A percentile compares a stretch with the other conserved stretches of the same genome.
phyloP scores from a whole-genome alignment of 2,113 vertebrate species.

The Menura novaehollandiae region DNA sequence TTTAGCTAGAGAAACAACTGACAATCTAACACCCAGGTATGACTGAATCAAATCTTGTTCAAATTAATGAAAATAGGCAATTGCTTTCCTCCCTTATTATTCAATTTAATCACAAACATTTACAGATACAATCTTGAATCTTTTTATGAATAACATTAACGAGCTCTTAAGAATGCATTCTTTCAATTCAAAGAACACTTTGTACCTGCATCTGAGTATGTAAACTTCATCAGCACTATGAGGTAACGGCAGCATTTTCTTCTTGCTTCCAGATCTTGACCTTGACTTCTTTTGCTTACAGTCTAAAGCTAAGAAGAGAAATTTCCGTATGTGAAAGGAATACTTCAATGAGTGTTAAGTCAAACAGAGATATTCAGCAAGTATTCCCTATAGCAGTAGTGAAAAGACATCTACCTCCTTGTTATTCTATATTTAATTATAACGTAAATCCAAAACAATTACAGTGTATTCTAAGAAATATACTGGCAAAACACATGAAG shows the following conservation, averaged over 20 bases:
- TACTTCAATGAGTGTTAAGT: slow-evolving; percentile 3
- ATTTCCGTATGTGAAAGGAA: slow-evolving; percentile 41
- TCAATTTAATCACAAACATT: not conserved
- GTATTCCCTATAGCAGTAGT: not conserved
- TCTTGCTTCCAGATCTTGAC: slow-evolving; percentile 90
- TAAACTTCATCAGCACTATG: slow-evolving; percentile 95
- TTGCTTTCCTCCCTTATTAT: not conserved
- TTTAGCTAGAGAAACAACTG: not conserved
- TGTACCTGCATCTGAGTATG: slow-evolving; percentile 93
- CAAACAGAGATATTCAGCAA: slow-evolving; percentile 9
- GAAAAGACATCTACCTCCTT: slow-evolving; percentile 4
- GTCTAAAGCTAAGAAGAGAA: slow-evolving; percentile 82
- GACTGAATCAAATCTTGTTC: not conserved
- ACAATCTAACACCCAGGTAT: not conserved
- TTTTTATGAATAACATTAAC: not conserved
- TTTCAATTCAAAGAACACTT: not conserved
- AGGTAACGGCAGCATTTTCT: slow-evolving; percentile 84
- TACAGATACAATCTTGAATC: not conserved
- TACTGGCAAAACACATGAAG: not conserved
- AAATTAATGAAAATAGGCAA: not conserved
- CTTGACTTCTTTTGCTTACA: slow-evolving; percentile 91
- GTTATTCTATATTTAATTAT: not conserved
- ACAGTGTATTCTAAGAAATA: not conserved
- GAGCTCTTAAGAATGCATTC: not conserved
- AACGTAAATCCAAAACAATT: not conserved